phyloP scores from a whole-genome alignment of 2,888 invertebrate species.

The Drosophila dives region DNA sequence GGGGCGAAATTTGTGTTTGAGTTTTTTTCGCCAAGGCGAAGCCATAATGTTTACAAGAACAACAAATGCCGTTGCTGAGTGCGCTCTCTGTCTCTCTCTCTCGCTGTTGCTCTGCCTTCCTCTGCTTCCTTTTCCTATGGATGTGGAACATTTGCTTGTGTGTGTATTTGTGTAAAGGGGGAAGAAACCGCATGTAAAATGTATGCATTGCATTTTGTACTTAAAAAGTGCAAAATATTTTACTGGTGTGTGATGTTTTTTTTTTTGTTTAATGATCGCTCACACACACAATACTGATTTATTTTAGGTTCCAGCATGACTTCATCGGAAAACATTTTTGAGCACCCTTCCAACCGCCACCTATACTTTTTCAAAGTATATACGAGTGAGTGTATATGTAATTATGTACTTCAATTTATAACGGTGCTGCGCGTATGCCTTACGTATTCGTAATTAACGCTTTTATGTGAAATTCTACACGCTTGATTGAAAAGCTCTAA shows the following conservation, averaged over 20 bases:
- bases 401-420: constrained; percentile 61
- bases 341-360: constrained; percentile 24
- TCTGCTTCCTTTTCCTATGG: constrained; percentile 44
- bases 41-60: constrained; percentile 74
- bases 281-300: constrained; percentile 56
- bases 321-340: constrained; percentile 67
- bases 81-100: constrained; percentile 31
- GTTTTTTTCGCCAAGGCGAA: constrained; percentile 63
- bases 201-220: constrained; percentile 73
- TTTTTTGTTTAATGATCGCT: constrained; percentile 69
- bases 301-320: constrained; percentile 76
- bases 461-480: constrained; percentile 71
- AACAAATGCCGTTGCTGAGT: constrained; percentile 66
- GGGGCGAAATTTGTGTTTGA: constrained; percentile 66
- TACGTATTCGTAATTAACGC: constrained; percentile 67
- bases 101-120: constrained; percentile 33
- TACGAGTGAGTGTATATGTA: constrained; percentile 25
- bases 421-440: constrained; percentile 51
- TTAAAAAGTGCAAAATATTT: constrained; percentile 73
- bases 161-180: constrained; percentile 29
- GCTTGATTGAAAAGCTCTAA: constrained; percentile 57
- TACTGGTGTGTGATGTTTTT: constrained; percentile 13
- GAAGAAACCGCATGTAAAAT: constrained; percentile 48
- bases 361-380: constrained; percentile 11
- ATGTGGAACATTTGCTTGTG: constrained; percentile 5